Evolutionary conservation across 2,113 vertebrate genomes (phyloP).

Genomic region (Martes martes): DNA sequence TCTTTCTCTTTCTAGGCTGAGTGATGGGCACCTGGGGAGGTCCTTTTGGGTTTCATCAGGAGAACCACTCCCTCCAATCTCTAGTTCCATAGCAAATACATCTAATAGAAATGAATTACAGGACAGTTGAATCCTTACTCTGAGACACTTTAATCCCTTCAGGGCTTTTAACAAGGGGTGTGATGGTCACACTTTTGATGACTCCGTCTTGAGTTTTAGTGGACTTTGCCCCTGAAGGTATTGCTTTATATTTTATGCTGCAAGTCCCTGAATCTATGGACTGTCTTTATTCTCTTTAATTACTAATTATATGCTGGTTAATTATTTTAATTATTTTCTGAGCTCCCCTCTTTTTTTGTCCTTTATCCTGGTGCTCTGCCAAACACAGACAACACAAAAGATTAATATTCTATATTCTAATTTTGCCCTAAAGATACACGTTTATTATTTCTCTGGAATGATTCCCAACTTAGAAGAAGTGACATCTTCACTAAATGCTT

Average conservation of each 20-base stretch:
- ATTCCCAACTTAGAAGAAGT: neutral
- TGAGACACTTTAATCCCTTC: neutral
- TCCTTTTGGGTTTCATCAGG: neutral
- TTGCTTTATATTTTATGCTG: neutral
- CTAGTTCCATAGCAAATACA: neutral
- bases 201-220: neutral
- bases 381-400: neutral
- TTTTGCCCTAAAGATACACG: neutral
- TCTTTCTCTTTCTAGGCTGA: neutral
- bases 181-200: neutral
- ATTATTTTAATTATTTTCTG: conserved; percentile 45
- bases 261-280: neutral
- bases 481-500: neutral
- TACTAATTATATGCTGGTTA: neutral
- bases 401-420: neutral
- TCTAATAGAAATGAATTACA: neutral
- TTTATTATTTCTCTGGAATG: neutral
- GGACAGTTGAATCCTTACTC: neutral
- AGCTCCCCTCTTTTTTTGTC: neutral
- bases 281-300: neutral
- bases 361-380: neutral
- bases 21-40: neutral
- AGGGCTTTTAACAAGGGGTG: neutral
- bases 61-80: neutral
- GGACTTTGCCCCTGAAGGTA: neutral